These are phyloP conservation scores for Halcyon senegalensis DNA, from an alignment of 2,113 vertebrate species.

Conservation along the genomic window DNA sequence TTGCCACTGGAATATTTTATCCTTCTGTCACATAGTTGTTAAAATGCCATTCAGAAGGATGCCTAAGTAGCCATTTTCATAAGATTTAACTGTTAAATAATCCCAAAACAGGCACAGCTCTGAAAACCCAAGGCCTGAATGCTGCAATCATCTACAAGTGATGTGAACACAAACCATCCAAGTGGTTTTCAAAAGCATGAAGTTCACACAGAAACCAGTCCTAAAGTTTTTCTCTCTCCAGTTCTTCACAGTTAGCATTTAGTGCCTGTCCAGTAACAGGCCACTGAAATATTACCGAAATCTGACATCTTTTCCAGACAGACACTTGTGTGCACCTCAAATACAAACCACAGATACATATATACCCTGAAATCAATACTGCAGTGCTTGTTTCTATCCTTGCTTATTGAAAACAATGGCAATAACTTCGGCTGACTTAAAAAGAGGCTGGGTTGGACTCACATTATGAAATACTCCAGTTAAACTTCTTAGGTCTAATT, in stretches of 20 bases:
- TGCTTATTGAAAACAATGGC: neutral
- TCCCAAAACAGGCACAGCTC: neutral
- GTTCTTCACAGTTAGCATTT: neutral
- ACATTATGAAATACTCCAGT: constrained; percentile 10
- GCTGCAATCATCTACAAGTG: neutral
- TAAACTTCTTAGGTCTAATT: neutral
- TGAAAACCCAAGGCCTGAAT: neutral
- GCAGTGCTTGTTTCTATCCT: neutral
- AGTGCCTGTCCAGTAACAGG: neutral
- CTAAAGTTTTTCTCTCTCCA: neutral
- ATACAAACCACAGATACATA: neutral
- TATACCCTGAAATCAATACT: neutral
- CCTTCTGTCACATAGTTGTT: neutral
- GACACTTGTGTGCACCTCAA: neutral
- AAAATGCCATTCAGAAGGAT: neutral
- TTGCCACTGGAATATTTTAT: neutral
- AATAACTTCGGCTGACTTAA: neutral
- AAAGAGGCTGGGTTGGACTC: neutral
- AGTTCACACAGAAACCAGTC: neutral
- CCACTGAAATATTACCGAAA: neutral
- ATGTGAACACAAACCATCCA: neutral
- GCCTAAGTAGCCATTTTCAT: neutral
- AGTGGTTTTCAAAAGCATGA: neutral
- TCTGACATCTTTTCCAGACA: neutral
- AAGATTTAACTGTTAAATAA: neutral